Evolutionary conservation across 2,888 invertebrate genomes (phyloP), one percentile per base, ranked within the genome.

Genomic region (Drosophila pullipes): DNA sequence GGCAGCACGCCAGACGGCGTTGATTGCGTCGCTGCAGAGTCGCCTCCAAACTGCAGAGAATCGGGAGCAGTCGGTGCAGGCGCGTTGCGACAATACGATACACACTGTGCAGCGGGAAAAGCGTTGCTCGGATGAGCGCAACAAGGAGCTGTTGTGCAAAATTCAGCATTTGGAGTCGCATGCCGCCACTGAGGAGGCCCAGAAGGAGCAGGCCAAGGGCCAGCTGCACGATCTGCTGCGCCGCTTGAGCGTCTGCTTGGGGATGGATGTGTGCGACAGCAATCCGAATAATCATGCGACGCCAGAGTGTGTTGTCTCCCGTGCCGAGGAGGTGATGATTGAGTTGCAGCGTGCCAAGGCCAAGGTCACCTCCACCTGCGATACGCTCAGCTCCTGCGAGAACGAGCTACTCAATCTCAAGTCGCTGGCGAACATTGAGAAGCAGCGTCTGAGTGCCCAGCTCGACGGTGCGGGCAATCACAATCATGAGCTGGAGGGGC

Each of bases 31-130:
- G 0, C 94, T 97, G 59, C 96, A 96, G 91, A 96, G 96, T 92
- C 96, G 97, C 69, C 95, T 97, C 50, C 95, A 96, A 93, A 96
- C 97, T 74, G 94, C 97, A 49, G 97, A 97, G 91, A 97, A 97
- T 85, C 94, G 96, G 61, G 97, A 97, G 91, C 95, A 97, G 54
- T 95, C 95, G 83, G 94, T 97, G 22, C 96, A 96, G 78, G 94
- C 90, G n/a, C 90, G 93, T 16, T 93, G 92, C 76, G 97, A 97
- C 88, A 95, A 96, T 70, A 95, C 96, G 3, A 94, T 97, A 53
- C 96, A 97, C 90, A 96, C 96, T 0, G 93, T 97, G 59, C 96
- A 97, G 83, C 95, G 97, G 72, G 97, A 96, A 85, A 95, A 95
- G 76, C 95, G 96, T 31, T 94, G 94, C 81, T 95, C 96, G 82